phyloP scores from a whole-genome alignment of 2,113 vertebrate species.

The Taxidea taxus region DNA sequence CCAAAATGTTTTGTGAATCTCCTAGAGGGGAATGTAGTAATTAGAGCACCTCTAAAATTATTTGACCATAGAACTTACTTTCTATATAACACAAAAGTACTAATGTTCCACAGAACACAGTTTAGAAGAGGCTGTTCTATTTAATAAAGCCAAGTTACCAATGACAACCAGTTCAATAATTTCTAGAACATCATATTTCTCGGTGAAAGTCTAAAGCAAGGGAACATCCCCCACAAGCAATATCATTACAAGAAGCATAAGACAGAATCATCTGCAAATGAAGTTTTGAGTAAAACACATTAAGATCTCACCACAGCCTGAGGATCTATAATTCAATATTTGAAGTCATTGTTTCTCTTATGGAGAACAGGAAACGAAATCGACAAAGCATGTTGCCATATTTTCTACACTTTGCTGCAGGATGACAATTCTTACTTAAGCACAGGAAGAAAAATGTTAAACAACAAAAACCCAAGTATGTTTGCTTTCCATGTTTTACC shows the following conservation, averaged over 20 bases:
- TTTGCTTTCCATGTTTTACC: neutral
- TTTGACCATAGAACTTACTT: neutral
- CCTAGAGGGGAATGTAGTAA: neutral
- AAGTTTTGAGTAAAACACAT: slow-evolving; percentile 56
- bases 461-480: neutral
- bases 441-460: neutral
- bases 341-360: slow-evolving; percentile 42
- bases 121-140: slow-evolving; percentile 53
- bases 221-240: slow-evolving; percentile 27
- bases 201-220: slow-evolving; percentile 49
- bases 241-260: slow-evolving; percentile 44
- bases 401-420: slow-evolving; percentile 25
- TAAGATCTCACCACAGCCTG: slow-evolving; percentile 56
- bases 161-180: slow-evolving; percentile 48
- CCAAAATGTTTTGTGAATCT: slow-evolving; percentile 14
- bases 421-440: slow-evolving; percentile 30
- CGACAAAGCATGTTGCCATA: slow-evolving; percentile 18
- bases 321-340: slow-evolving; percentile 58
- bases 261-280: slow-evolving; percentile 56
- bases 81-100: slow-evolving; percentile 31
- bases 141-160: slow-evolving; percentile 65
- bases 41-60: neutral
- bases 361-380: slow-evolving; percentile 25
- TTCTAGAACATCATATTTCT: slow-evolving; percentile 60
- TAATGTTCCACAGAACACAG: slow-evolving; percentile 20